Base-by-base conservation (phyloP, 2,888 invertebrate species). In the Salpingus planirostris region DNA sequence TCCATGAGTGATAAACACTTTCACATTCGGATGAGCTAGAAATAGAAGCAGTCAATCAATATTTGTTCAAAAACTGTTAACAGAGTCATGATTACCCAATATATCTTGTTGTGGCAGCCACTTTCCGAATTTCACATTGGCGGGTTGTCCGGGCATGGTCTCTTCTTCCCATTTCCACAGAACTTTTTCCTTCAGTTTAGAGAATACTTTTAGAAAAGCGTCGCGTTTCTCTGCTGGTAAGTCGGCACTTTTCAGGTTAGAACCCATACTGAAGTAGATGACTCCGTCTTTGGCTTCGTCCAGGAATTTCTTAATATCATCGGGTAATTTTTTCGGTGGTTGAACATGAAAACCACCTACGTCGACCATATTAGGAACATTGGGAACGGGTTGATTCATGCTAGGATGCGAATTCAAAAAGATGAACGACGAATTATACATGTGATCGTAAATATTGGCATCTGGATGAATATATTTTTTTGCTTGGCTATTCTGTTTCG, bases 141-240 rank as follows among this genome's bases (percentile, higher is more conserved):
- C 33, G 1, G 63, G 60, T 44, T 60, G 49, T 14, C 50, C 52
- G 2, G 57, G 49, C 18, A 63, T 44, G 3, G 60, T 27, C 1
- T 57, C 57, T 5, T 15, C 27, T 25, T 40, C 40, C 31, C 31
- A 79, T 59, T 78, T 79, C 77, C 77, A 78, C 13, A 80, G 48
- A 1, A 79, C 70, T 2, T 67, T 71, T 37, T 76, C 72, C 37
- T 76, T 73, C 0, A 78, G 44, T 36, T 63, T 65, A 2, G 67
- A 60, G 29, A 80, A 71, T 3, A 68, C 69, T 31, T 70, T 69
- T 6, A 71, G 57, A 18, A 80, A 67, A 2, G 62, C 68, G 12
- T 65, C 53, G 14, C 65, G 59, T 39, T 68, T 70, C 1, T 69
- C 65, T 5, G 11, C 13, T 7, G 35, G 35, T 13, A 42, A 27